A percentile compares a stretch with the other conserved stretches of the same genome.
Evolutionary conservation across 2,113 vertebrate genomes (phyloP).

Genomic region (Arizona elegans): DNA sequence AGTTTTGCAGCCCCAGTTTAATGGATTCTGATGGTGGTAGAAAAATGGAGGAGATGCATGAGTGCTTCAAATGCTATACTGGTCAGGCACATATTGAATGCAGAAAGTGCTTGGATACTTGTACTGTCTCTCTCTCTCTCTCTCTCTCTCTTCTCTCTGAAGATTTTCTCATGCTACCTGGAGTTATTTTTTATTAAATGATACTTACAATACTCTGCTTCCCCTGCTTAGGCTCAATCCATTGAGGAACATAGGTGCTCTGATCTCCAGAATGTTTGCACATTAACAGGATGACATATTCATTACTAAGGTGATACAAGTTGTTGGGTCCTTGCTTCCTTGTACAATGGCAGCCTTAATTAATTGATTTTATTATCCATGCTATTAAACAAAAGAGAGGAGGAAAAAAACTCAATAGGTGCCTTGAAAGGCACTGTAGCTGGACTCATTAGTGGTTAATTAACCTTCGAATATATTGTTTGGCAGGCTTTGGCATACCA

Average conservation of each 20-base stretch:
- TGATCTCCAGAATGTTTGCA: conserved; percentile 1
- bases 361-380: conserved; percentile 20
- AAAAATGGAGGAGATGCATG: neutral
- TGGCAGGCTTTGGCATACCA: neutral
- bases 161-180: neutral
- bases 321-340: conserved; percentile 19
- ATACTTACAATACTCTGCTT: neutral
- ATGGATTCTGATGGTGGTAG: neutral
- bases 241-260: neutral
- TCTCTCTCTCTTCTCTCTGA: neutral
- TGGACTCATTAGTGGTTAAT: conserved; percentile 22
- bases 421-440: neutral
- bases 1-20: neutral
- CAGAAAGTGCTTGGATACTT: neutral
- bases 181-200: neutral
- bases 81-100: neutral
- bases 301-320: conserved; percentile 12
- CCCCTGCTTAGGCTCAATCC: neutral
- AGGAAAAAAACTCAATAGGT: neutral
- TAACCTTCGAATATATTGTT: conserved; percentile 4
- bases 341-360: conserved; percentile 13
- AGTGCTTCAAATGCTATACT: neutral
- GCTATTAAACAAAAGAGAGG: conserved; percentile 1
- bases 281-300: neutral
- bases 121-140: neutral